Base-by-base conservation (phyloP, 2,113 vertebrate species). In the Mystacornis crossleyi region DNA sequence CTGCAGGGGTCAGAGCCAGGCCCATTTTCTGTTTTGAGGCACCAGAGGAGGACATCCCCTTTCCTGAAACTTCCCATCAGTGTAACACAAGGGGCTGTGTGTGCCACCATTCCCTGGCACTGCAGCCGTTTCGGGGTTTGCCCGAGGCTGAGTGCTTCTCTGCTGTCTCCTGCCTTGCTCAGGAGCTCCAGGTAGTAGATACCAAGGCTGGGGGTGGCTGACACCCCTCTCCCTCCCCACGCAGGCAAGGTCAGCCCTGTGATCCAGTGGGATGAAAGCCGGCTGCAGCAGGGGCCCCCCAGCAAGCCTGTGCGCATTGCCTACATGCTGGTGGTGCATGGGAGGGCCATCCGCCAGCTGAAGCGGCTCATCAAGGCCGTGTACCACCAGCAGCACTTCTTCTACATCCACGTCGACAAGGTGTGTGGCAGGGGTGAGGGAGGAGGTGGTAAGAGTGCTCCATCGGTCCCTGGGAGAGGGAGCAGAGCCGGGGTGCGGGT, bases 331-430 rank as follows among this genome's bases (percentile, higher is more conserved):
- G 99, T 99, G 89, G 99, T 99, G 78, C 99, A 99, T 0, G 99
- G 99, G 45, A 98, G 99, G 3, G 98, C 99, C 21, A 93, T 99
- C 64, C 98, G 99, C 82, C 99, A 99, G 97, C 98, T 99, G 69
- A 99, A 98, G 85, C 98, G 99, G 4, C 99, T 99, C 86, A 98
- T 99, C 90, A 99, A 99, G 98, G 99, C 99, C 1, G 99, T 99
- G 77, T 99, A 99, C 95, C 99, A 99, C 64, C 97, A 97, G 48
- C 98, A 99, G 95, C 99, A 99, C 96, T 99, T 98, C 97, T 99
- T 99, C 96, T 99, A 99, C 95, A 99, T 99, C 95, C 99, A 99
- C 0, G 99, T 99, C 10, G 99, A 99, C 97, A 98, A 99, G 99
- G 99, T 99, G 73, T 6, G 36, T 4, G 24, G 31, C 13, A 5